Conservation (phyloP, 2,888 invertebrate genomes). For the Nemapogon koenigi region DNA sequence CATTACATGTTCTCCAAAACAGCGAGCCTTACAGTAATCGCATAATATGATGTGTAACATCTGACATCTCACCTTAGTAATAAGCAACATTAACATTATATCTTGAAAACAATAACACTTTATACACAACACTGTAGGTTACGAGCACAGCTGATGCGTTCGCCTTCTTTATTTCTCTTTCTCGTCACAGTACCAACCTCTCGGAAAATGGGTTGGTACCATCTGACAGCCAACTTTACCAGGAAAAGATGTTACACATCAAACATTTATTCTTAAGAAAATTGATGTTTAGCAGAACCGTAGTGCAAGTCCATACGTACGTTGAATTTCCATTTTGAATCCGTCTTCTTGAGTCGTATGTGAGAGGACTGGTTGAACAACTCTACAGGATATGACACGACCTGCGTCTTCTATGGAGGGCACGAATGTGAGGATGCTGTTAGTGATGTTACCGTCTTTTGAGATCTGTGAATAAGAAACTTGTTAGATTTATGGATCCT, state of each 20-base stretch:
- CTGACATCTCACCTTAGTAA: no score
- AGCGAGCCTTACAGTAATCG: no score
- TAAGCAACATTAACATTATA: not conserved
- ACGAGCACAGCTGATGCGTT: no score
- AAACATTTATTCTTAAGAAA: not conserved
- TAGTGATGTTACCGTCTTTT: conserved; percentile 71
- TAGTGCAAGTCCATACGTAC: conserved; percentile 44
- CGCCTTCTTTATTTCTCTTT: no score
- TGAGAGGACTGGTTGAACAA: conserved; percentile 41
- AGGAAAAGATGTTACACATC: no score
- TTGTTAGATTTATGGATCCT: no score
- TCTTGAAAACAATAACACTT: not conserved
- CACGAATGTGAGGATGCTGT: conserved; percentile 68
- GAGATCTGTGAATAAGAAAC: no score
- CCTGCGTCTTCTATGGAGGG: conserved; percentile 70
- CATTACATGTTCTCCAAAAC: no score
- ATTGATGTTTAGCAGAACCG: not conserved
- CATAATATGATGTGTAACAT: no score
- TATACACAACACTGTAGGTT: no score
- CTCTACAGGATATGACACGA: conserved; percentile 52
- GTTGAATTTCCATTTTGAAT: conserved; percentile 72
- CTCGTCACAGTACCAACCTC: no score
- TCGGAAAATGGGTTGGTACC: no score
- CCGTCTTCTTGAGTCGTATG: conserved; percentile 68
- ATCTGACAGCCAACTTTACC: not conserved